Percentiles rank a stretch among this genome's conserved stretches.
Evolutionary conservation across 2,888 invertebrate genomes (phyloP).

Genomic region (Athalia cordata): DNA sequence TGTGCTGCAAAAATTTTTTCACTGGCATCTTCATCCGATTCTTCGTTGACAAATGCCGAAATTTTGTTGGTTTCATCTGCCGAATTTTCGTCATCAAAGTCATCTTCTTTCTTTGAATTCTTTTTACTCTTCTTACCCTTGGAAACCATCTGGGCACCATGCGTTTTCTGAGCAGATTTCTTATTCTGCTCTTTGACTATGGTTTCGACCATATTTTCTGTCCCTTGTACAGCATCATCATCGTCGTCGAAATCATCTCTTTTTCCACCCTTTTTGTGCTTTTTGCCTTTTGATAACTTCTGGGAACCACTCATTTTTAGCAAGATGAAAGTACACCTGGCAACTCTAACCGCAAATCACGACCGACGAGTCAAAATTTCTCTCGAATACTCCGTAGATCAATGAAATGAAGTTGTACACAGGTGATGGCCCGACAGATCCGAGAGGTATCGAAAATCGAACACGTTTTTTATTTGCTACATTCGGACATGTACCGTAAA

Average conservation of each 20-base stretch:
- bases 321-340: neutral
- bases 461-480: no score
- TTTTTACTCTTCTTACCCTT: conserved; percentile 38
- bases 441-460: no score
- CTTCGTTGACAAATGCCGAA: conserved; percentile 22
- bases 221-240: conserved; percentile 48
- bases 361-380: neutral
- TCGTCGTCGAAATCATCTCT: conserved; percentile 19
- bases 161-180: conserved; percentile 45
- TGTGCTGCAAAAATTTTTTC: conserved; percentile 14
- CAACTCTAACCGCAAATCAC: conserved; percentile 29
- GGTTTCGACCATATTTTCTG: conserved; percentile 42
- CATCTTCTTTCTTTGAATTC: conserved; percentile 22
- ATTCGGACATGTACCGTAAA: no score
- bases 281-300: conserved; percentile 29
- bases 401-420: neutral
- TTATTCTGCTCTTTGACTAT: conserved; percentile 44
- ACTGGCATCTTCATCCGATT: conserved; percentile 44
- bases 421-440: no score
- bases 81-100: conserved; percentile 42
- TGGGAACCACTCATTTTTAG: conserved; percentile 30
- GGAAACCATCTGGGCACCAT: conserved; percentile 16
- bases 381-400: neutral
- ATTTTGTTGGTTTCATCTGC: neutral
- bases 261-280: conserved; percentile 41